Conservation (phyloP, 1,140 invertebrate genomes). For the Uloborus diversus region DNA sequence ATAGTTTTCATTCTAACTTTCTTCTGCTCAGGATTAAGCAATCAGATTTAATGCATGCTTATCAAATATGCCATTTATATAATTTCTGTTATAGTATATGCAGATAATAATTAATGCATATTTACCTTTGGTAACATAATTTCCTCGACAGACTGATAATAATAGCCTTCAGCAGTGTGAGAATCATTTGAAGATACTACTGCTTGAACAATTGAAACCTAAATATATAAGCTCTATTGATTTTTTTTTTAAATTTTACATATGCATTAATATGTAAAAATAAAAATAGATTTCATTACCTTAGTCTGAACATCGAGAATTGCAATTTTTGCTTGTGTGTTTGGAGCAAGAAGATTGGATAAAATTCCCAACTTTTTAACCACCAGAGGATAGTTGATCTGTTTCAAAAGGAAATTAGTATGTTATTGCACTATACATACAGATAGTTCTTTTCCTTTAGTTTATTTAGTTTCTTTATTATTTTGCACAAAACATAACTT, state of each 20-base stretch:
- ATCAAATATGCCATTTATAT: too few relatives aligned
- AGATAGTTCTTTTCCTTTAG: too few relatives aligned
- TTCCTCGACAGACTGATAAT: conserved; percentile 5
- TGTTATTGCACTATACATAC: neutral
- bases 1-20: too few relatives aligned
- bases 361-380: conserved; percentile 42
- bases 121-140: conserved; percentile 28
- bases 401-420: neutral
- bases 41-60: too few relatives aligned
- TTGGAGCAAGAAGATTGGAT: neutral
- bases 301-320: conserved; percentile 50
- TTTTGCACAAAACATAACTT: too few relatives aligned
- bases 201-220: conserved; percentile 37
- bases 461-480: too few relatives aligned
- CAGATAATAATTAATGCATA: too few relatives aligned
- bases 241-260: neutral
- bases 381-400: conserved; percentile 40
- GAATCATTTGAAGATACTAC: neutral
- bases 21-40: too few relatives aligned
- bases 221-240: neutral
- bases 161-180: neutral
- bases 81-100: too few relatives aligned
- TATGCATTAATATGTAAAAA: too few relatives aligned
- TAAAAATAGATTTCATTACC: too few relatives aligned
- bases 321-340: conserved; percentile 22